phyloP scores from a whole-genome alignment of 2,888 invertebrate genomes.

The Geophilus truncorum region DNA sequence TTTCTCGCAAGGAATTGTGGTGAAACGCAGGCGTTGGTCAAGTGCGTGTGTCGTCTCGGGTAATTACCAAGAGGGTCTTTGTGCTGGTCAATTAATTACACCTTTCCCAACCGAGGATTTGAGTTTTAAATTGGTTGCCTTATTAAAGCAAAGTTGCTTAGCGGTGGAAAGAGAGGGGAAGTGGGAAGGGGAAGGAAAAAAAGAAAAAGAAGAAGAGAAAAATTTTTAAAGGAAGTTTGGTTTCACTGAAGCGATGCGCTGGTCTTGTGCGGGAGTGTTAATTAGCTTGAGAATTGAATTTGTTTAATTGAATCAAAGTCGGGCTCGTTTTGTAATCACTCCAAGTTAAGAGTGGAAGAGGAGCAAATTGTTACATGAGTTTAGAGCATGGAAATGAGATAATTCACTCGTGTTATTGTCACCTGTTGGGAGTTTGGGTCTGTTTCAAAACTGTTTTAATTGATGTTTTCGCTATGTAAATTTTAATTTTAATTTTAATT shows the following conservation, averaged over 20 bases:
- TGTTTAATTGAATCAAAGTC: constrained; percentile 27
- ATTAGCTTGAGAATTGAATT: constrained; percentile 5
- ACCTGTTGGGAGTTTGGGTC: not conserved
- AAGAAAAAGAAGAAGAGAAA: too few species aligned
- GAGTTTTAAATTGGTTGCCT: not conserved
- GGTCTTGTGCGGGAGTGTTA: not conserved
- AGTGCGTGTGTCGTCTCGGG: constrained; percentile 21
- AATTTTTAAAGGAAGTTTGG: not conserved
- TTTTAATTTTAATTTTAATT: too few species aligned
- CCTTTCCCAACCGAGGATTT: not conserved
- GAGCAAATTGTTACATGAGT: not conserved
- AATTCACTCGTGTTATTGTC: not conserved
- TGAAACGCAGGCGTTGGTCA: not conserved
- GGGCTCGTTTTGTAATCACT: constrained; percentile 20
- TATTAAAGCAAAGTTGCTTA: not conserved
- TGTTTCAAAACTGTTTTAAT: not conserved
- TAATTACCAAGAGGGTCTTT: constrained; percentile 21
- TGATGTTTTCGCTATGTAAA: not conserved
- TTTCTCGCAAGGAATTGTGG: constrained; percentile 5
- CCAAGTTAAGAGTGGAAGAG: not conserved
- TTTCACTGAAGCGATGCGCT: not conserved
- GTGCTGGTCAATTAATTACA: constrained; percentile 27
- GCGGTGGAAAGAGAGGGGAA: not conserved
- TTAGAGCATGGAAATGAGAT: not conserved
- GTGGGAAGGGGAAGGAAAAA: not conserved